Evolutionary conservation across 2,888 invertebrate species (phyloP).

Genomic region (Griposia aprilina): DNA sequence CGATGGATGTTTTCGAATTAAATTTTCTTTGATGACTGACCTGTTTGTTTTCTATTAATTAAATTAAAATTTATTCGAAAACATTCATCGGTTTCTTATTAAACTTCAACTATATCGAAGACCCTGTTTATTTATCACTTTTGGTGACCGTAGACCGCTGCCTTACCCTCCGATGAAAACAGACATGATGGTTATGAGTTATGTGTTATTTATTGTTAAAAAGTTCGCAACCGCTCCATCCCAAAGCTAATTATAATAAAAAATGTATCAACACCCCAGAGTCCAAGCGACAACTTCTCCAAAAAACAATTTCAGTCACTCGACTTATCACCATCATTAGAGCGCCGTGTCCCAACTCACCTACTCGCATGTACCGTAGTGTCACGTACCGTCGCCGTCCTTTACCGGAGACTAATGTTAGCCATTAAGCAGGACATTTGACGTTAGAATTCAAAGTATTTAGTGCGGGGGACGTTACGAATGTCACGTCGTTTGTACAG

Average conservation of each 20-base stretch:
- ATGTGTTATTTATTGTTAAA: not conserved
- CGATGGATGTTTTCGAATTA: no score
- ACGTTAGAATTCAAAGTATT: constrained; percentile 62
- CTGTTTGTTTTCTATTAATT: no score
- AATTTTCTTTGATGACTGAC: no score
- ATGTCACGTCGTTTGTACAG: constrained; percentile 68
- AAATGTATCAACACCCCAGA: not conserved
- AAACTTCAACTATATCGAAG: no score
- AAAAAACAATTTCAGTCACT: constrained; percentile 10
- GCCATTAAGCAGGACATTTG: constrained; percentile 57
- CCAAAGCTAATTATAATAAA: not conserved
- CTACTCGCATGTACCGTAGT: not conserved
- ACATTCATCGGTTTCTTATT: no score
- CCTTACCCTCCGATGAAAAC: not conserved
- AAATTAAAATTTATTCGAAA: no score
- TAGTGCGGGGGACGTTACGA: constrained; percentile 60
- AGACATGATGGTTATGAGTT: not conserved
- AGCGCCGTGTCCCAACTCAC: not conserved
- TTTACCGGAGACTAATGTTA: constrained; percentile 42
- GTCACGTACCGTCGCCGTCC: constrained; percentile 21
- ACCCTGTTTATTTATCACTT: no score
- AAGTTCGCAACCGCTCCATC: not conserved
- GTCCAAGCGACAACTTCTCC: no score
- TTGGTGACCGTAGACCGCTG: no score
- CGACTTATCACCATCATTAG: constrained; percentile 15